phyloP scores from a whole-genome alignment of 1,140 invertebrate genomes.

The Hypsibius dujardini region DNA sequence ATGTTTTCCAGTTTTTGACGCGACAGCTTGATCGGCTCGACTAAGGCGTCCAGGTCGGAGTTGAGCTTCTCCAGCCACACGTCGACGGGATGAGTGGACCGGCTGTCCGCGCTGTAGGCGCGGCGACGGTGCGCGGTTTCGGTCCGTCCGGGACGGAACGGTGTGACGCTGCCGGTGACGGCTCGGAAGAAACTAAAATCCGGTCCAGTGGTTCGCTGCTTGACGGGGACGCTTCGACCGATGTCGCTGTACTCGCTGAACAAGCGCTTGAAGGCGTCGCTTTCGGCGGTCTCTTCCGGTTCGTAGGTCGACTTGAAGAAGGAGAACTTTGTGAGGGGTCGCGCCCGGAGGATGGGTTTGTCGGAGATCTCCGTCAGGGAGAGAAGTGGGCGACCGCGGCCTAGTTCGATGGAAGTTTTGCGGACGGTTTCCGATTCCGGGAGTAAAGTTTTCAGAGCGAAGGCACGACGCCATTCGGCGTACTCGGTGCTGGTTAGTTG shows the following conservation, averaged over 20 bases:
- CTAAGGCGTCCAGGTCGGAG: not conserved
- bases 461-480: not conserved
- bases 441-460: not conserved
- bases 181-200: constrained; percentile 8
- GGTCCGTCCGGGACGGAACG: not conserved
- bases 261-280: not conserved
- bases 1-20: not conserved
- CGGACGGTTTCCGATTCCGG: no score
- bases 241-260: not conserved
- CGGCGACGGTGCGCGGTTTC: not conserved
- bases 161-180: not conserved
- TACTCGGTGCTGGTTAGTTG: not conserved
- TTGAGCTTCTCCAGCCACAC: not conserved
- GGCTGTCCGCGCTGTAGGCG: not conserved
- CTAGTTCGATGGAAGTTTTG: no score
- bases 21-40: not conserved
- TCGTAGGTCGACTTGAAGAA: not conserved
- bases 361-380: not conserved
- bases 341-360: not conserved
- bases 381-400: no score
- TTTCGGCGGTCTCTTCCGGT: not conserved
- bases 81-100: not conserved
- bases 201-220: not conserved
- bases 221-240: not conserved
- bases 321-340: not conserved